Conservation (phyloP, 2,797 vertebrate species). For the Euthynnus affinis region DNA sequence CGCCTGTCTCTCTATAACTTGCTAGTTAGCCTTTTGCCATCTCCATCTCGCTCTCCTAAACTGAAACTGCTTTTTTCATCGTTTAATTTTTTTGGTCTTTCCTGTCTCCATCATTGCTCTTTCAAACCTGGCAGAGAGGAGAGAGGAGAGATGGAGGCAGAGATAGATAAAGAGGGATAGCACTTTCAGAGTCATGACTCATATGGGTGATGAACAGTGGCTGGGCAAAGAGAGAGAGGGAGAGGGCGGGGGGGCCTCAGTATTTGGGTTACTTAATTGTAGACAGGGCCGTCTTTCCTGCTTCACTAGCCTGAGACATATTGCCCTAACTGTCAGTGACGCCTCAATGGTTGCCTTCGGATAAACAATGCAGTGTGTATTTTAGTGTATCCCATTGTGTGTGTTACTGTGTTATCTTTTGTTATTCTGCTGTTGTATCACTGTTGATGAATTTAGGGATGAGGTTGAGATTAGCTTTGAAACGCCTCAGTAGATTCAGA, state of each 20-base stretch:
- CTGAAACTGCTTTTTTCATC: conserved; percentile 31
- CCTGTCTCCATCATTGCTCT: conserved; percentile 42
- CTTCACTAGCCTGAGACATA: conserved; percentile 82
- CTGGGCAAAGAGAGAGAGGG: conserved; percentile 10
- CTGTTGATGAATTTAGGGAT: conserved; percentile 45
- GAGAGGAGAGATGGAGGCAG: conserved; percentile 41
- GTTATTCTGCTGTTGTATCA: conserved; percentile 36
- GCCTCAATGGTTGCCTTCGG: conserved; percentile 72
- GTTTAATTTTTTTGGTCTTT: conserved; percentile 19
- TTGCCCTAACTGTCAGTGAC: conserved; percentile 79
- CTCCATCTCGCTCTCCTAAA: conserved; percentile 6
- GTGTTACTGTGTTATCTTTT: conserved; percentile 33
- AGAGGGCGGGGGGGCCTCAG: conserved; percentile 25
- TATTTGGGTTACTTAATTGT: conserved; percentile 81
- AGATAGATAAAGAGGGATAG: conserved; percentile 53
- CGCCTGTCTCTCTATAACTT: background rate
- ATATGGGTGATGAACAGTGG: conserved; percentile 38
- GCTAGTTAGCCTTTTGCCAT: background rate
- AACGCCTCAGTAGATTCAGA: conserved; percentile 47
- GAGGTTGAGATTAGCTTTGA: conserved; percentile 41
- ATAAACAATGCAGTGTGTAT: conserved; percentile 70
- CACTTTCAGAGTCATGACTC: conserved; percentile 59
- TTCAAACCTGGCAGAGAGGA: conserved; percentile 52
- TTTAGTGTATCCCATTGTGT: conserved; percentile 45
- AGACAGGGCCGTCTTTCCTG: conserved; percentile 77